A percentile compares a stretch with the other conserved stretches of the same genome.
These are phyloP conservation scores for Syrrhaptes paradoxus DNA, from an alignment of 2,113 vertebrate genomes.

Conservation along the genomic window DNA sequence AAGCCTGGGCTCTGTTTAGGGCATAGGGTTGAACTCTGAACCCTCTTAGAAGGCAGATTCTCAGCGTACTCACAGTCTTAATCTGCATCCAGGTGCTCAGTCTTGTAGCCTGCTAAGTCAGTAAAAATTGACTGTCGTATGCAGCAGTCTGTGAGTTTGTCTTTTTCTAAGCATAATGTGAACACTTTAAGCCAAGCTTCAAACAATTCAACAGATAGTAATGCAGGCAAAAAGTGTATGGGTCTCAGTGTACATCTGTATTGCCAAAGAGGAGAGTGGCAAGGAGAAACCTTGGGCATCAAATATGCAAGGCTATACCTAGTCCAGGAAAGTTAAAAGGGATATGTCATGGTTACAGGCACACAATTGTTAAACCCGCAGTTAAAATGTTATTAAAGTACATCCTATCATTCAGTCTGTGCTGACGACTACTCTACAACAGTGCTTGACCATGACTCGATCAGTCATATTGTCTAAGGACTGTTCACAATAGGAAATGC, in stretches of 20 bases:
- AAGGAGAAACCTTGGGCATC: background rate
- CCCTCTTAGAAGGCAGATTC: background rate
- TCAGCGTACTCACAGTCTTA: background rate
- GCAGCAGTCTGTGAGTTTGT: background rate
- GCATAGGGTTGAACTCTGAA: background rate
- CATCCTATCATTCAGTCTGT: background rate
- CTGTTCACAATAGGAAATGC: background rate
- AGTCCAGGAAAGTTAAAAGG: background rate
- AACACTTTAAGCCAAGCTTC: background rate
- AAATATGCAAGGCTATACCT: background rate
- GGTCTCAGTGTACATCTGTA: background rate
- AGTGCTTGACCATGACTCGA: rapidly evolving
- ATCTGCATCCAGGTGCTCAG: background rate
- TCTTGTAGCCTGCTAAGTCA: background rate
- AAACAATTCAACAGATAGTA: background rate
- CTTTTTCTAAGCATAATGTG: background rate
- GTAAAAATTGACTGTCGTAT: background rate
- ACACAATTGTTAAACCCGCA: background rate
- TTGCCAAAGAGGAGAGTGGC: background rate
- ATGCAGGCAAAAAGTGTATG: background rate
- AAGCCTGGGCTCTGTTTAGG: background rate
- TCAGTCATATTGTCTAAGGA: background rate
- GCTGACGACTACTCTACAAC: background rate
- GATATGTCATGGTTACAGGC: background rate
- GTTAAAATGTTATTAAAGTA: background rate